Evolutionary conservation across 2,113 vertebrate species (phyloP).

Genomic region (Macrotus californicus): DNA sequence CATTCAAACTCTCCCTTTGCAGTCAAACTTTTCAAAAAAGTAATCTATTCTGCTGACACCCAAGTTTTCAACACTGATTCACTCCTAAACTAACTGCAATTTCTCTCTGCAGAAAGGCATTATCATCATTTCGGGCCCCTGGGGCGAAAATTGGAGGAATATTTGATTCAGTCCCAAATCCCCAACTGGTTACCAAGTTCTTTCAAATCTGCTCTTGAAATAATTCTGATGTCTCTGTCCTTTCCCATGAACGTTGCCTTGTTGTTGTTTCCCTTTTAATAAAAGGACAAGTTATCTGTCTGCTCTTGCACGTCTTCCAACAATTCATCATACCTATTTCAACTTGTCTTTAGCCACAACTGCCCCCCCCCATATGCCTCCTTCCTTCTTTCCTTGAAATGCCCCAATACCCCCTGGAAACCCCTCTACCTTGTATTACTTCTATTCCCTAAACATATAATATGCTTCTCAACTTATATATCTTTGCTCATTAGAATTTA

Average conservation of each 20-base stretch:
- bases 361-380: background rate
- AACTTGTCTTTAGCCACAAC: background rate
- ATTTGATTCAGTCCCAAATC: slow-evolving; percentile 27
- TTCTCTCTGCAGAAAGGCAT: slow-evolving; percentile 29
- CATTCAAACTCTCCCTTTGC: background rate
- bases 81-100: slow-evolving; percentile 2
- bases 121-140: background rate
- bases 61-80: slow-evolving; percentile 49
- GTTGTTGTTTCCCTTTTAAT: background rate
- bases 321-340: background rate
- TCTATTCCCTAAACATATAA: background rate
- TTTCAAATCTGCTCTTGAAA: slow-evolving; percentile 9
- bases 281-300: background rate
- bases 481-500: slow-evolving; percentile 21
- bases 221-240: background rate
- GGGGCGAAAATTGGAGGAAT: background rate
- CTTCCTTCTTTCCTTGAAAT: background rate
- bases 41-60: slow-evolving; percentile 20
- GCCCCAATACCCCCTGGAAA: background rate
- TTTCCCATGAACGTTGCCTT: background rate
- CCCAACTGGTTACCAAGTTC: slow-evolving; percentile 5
- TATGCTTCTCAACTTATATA: background rate
- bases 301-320: background rate
- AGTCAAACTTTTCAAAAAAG: slow-evolving; percentile 43
- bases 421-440: background rate